Base-by-base conservation (phyloP, 2,888 invertebrate genomes). In the Auanema sp. region DNA sequence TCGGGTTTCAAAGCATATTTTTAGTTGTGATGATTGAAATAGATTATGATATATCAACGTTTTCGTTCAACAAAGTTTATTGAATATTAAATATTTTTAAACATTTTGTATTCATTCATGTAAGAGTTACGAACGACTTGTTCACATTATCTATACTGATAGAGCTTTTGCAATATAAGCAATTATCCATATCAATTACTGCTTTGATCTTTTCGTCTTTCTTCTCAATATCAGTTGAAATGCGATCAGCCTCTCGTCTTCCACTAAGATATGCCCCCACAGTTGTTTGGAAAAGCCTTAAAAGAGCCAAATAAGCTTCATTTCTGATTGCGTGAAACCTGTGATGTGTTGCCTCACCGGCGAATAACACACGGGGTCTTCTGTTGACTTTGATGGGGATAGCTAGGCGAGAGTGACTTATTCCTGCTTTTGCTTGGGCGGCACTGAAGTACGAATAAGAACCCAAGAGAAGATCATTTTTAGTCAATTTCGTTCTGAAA, bases 281-380 rank as follows among this genome's bases (percentile, higher is more conserved):
- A 6, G 78, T 72, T 24, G 80, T 81, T 68, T 80, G 79, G 65
- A 74, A 80, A n/a, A 80, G 64, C 53, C 72, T 71, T 56, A 62
- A 68, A 62, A 6, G 16, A 12, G 44, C 43, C 16, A 23, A 12
- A 14, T 42, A 12, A 41, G 33, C 2, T 5, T 18, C 5, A 33
- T 2, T 21, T 47, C 6, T 47, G 10, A 47, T 47, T 21, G 21
- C 10, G 10, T 47, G 16, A 47, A 21, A 73, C 75, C 75, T 68
- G 65, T 76, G 72, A 62, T 80, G 80, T 4, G 80, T 80, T 5
- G 79, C 80, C 61, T 80, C 80, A 59, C 80, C 80, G 10, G 80
- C 80, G 58, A 80, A 79, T 23, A 78, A 56, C 40, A 80, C 63
- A 49, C 74, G 58, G 14, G 73, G 71, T 53, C 65, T 59, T 18